Base-by-base conservation (phyloP, 2,113 vertebrate genomes). In the Passer montanus region DNA sequence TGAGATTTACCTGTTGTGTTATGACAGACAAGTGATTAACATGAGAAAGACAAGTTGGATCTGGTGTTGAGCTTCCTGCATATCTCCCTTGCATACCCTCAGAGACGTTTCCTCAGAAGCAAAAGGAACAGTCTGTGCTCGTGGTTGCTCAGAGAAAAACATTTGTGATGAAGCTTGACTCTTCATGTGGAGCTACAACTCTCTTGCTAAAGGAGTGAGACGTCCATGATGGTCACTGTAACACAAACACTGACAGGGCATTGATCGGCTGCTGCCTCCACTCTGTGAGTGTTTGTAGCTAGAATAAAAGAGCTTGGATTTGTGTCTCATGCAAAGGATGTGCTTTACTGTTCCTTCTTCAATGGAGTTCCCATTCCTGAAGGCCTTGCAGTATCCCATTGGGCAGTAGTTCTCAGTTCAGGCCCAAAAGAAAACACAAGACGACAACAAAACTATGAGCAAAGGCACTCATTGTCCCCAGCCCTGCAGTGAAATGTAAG, bases 11-110 rank as follows among this genome's bases (percentile, higher is more conserved):
- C 95, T 83, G 90, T 73, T 89, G 84, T 96, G 83, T 85, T 97
- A 81, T 91, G 93, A 95, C 94, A 97, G 97, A 95, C 75, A 87
- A 81, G 89, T 67, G 95, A 96, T 97, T 96, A 92, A 94, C 83
- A 82, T 30, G 83, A 94, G 76, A 94, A 93, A 93, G 92, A 91
- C 95, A 95, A 86, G 94, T 75, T 91, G 85, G 66, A 95, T 96
- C 95, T 97, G 95, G 92, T 85, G 90, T 75, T 82, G 84, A 90
- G 90, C 76, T 90, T 88, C 89, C 78, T 91, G 68, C 69, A 18
- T 77, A 44, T 95, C 91, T 94, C 43, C 37, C 47, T 83, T 70
- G 39, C 4, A 1, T 70, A 77, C 43, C n/a, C 55, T 84, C 68
- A 41, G 55, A 77, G 68, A 77, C 2, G 0, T 66, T 83, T 93